phyloP scores from a whole-genome alignment of 2,797 vertebrate species.

The Gila robusta region DNA sequence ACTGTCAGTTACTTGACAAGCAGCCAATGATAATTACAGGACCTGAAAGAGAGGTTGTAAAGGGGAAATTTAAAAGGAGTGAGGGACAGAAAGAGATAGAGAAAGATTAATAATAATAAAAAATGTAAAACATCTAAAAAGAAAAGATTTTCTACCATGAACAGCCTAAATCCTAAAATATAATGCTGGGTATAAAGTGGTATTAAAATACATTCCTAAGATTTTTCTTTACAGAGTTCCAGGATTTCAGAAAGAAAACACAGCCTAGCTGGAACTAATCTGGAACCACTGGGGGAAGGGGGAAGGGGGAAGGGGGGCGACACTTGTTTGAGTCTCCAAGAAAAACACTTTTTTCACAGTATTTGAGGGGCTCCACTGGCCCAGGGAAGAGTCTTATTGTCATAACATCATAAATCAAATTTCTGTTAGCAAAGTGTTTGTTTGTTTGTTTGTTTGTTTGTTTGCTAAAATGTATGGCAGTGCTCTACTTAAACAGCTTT shows the following conservation, averaged over 20 bases:
- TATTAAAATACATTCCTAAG: background rate
- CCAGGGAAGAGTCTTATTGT: background rate
- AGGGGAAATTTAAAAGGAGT: background rate
- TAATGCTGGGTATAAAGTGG: background rate
- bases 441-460: background rate
- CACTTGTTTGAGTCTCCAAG: background rate
- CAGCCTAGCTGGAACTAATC: conserved; percentile 7
- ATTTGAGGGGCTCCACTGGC: background rate
- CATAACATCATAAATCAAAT: background rate
- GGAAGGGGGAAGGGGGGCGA: too few relatives aligned
- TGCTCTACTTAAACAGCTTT: background rate
- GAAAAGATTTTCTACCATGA: background rate
- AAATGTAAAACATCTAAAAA: background rate
- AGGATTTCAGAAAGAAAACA: background rate
- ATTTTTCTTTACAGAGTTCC: background rate
- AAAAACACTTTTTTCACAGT: background rate
- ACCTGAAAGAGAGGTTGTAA: background rate
- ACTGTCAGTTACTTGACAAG: background rate
- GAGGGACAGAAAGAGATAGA: background rate
- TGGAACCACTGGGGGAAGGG: background rate
- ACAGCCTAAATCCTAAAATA: background rate
- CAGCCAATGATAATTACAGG: background rate
- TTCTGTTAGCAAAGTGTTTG: background rate
- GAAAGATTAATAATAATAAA: background rate
- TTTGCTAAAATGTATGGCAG: background rate